Evolutionary conservation across 1,140 invertebrate genomes (phyloP).

Genomic region (Asbolus verrucosus): DNA sequence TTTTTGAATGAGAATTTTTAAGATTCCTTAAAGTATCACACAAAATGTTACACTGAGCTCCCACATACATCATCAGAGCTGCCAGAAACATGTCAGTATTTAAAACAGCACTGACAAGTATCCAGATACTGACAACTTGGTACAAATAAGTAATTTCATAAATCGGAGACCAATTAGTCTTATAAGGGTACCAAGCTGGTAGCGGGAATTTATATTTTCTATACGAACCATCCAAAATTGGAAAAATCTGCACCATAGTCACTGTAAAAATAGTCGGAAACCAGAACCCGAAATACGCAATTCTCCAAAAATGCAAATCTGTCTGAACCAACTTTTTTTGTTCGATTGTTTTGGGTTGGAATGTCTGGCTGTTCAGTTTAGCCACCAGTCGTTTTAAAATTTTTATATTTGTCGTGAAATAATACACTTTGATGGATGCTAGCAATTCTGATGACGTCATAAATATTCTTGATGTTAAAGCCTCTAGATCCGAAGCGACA

Average conservation of each 20-base stretch:
- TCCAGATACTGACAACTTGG: neutral
- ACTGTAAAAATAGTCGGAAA: neutral
- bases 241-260: neutral
- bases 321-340: neutral
- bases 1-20: neutral
- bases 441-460: neutral
- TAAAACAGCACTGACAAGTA: neutral
- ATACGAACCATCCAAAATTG: neutral
- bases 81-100: neutral
- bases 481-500: neutral
- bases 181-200: slow-evolving; percentile 3
- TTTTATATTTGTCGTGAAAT: neutral
- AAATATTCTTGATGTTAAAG: neutral
- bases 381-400: neutral
- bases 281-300: neutral
- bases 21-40: neutral
- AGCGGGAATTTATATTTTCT: neutral
- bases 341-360: neutral
- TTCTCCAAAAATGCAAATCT: neutral
- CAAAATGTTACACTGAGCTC: neutral
- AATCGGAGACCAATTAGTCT: neutral
- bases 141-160: slow-evolving; percentile 2
- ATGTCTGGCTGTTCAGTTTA: neutral
- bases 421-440: neutral
- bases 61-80: neutral